Percentiles rank a stretch among this genome's conserved stretches.
phyloP scores from a whole-genome alignment of 2,113 vertebrate genomes.

The Dicerorhinus sumatrensis region DNA sequence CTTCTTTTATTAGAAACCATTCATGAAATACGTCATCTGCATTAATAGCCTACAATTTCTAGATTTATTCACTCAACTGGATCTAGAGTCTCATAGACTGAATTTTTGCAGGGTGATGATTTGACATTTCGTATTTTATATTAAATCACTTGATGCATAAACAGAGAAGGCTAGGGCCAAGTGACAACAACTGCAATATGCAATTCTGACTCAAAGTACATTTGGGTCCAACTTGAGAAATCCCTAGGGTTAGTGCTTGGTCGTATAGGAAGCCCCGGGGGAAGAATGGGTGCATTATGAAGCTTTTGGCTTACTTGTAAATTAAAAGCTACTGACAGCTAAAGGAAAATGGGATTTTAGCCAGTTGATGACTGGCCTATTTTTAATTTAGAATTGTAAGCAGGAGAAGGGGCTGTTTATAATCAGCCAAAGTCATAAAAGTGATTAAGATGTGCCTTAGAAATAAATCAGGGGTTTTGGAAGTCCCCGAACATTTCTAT shows the following conservation, averaged over 20 bases:
- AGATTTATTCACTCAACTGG: not conserved
- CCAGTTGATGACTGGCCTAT: constrained; percentile 49
- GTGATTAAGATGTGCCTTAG: constrained; percentile 11
- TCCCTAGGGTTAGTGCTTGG: not conserved
- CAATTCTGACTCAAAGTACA: not conserved
- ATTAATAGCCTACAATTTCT: not conserved
- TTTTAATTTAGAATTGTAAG: constrained; percentile 71
- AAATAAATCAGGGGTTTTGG: not conserved
- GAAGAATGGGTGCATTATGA: constrained; percentile 48
- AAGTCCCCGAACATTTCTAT: not conserved
- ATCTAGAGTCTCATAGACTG: not conserved
- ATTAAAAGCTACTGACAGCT: constrained; percentile 8
- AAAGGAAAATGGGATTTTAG: constrained; percentile 48
- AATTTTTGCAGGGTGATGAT: not conserved
- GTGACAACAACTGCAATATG: not conserved
- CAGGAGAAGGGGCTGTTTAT: constrained; percentile 41
- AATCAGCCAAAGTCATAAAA: constrained; percentile 49
- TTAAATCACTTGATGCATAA: not conserved
- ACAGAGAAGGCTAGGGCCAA: not conserved
- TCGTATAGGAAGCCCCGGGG: not conserved
- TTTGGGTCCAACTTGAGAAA: not conserved
- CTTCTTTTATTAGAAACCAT: not conserved
- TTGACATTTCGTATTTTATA: not conserved
- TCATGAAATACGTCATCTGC: not conserved
- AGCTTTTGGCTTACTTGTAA: constrained; percentile 33